A percentile compares a stretch with the other conserved stretches of the same genome.
phyloP scores from a whole-genome alignment of 2,797 vertebrate species.

The Holocentrus rufus region DNA sequence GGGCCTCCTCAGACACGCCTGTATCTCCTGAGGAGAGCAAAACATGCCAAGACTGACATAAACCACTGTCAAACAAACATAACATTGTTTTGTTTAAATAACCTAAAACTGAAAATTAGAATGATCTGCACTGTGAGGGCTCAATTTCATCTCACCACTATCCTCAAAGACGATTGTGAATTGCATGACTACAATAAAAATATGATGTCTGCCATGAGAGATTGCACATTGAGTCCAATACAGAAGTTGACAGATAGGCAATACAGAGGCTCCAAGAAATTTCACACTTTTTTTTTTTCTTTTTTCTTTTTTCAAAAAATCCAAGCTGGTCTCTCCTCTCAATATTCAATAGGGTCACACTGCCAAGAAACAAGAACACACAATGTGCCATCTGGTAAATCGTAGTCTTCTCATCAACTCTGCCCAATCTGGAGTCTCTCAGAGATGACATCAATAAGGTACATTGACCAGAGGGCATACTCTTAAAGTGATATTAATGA shows the following conservation, averaged over 20 bases:
- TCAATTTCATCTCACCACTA: not conserved
- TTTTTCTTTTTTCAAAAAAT: constrained; percentile 46
- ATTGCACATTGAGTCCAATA: constrained; percentile 39
- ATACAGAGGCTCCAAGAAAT: constrained; percentile 61
- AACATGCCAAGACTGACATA: not conserved
- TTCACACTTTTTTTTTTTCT: constrained; percentile 46
- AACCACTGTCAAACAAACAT: not conserved
- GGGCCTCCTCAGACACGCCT: constrained; percentile 11
- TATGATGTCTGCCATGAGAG: constrained; percentile 14
- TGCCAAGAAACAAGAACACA: constrained; percentile 79
- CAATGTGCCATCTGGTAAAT: constrained; percentile 83
- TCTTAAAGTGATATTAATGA: constrained; percentile 66
- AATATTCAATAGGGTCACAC: constrained; percentile 79
- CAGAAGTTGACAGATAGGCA: constrained; percentile 62
- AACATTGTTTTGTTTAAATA: constrained; percentile 2
- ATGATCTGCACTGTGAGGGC: constrained; percentile 1
- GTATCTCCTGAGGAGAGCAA: not conserved
- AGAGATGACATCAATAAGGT: constrained; percentile 62
- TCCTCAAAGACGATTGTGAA: constrained; percentile 7
- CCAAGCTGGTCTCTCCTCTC: constrained; percentile 76
- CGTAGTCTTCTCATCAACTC: constrained; percentile 73
- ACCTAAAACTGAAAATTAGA: not conserved
- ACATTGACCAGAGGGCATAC: constrained; percentile 68
- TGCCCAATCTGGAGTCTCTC: constrained; percentile 75
- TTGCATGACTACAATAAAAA: constrained; percentile 14